Evolutionary conservation across 2,797 vertebrate genomes (phyloP).

Genomic region (Leptodactylus fallax): DNA sequence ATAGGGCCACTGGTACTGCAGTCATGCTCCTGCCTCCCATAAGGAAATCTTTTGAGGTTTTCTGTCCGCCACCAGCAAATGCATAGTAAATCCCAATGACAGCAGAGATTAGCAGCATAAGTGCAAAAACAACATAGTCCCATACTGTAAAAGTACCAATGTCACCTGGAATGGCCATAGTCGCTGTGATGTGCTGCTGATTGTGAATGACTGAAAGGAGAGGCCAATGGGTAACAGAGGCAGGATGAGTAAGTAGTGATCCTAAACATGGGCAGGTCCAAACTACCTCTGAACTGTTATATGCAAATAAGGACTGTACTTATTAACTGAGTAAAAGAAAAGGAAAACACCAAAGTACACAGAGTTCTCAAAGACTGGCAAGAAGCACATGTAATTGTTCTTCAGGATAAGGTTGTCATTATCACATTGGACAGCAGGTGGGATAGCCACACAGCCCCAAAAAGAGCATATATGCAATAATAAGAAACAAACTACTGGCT

Average conservation of each 20-base stretch:
- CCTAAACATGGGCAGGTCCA: background rate
- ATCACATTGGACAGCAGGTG: background rate
- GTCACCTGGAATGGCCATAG: constrained; percentile 60
- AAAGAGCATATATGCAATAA: background rate
- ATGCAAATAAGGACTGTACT: constrained; percentile 12
- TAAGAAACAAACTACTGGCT: background rate
- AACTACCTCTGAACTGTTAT: constrained; percentile 23
- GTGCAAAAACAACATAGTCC: constrained; percentile 81
- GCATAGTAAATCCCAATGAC: constrained; percentile 80
- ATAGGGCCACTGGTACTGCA: constrained; percentile 80
- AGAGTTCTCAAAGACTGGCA: background rate
- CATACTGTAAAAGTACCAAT: constrained; percentile 72
- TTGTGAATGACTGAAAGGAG: background rate
- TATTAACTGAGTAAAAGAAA: constrained; percentile 10
- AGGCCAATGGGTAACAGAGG: constrained; percentile 4
- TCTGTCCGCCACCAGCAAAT: constrained; percentile 69
- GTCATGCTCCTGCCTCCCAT: constrained; percentile 78
- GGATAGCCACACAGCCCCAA: background rate
- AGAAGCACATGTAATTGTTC: background rate
- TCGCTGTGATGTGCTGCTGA: background rate
- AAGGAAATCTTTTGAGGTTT: constrained; percentile 76
- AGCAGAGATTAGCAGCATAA: constrained; percentile 79
- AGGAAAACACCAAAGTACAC: background rate
- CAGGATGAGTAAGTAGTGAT: background rate
- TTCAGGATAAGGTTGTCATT: background rate